phyloP scores from a whole-genome alignment of 2,888 invertebrate genomes.

The Glyphotaelius pellucidus region DNA sequence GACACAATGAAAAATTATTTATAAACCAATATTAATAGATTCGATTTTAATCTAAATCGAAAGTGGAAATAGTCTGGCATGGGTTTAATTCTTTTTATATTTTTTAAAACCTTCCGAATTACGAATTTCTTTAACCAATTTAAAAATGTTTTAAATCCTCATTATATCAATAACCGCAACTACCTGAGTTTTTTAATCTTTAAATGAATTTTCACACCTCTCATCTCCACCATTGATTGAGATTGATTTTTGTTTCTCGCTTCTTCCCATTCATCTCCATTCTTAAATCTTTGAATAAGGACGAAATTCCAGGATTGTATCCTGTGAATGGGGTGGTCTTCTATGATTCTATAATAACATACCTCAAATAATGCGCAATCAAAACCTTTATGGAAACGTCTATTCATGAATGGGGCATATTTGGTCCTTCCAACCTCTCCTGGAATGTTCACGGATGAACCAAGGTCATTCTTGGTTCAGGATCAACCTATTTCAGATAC shows the following conservation, averaged over 20 bases:
- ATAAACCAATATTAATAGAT: too few relatives aligned
- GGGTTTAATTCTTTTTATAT: too few relatives aligned
- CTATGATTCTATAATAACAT: not conserved
- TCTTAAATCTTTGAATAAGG: not conserved
- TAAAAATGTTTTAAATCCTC: too few relatives aligned
- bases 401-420: not conserved
- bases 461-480: not conserved
- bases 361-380: not conserved
- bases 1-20: too few relatives aligned
- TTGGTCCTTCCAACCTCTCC: not conserved
- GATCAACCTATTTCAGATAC: not conserved
- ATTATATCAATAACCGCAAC: too few relatives aligned
- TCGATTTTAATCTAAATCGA: too few relatives aligned
- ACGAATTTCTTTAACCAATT: too few relatives aligned
- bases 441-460: conserved; percentile 10
- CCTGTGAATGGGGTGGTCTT: not conserved
- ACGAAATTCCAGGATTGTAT: conserved; percentile 3
- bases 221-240: not conserved
- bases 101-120: too few relatives aligned
- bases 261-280: not conserved
- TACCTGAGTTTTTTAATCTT: too few relatives aligned
- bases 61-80: too few relatives aligned
- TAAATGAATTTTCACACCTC: not conserved
- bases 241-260: not conserved
- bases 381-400: not conserved